Percentiles rank a stretch among this genome's conserved stretches.
These are phyloP conservation scores for Spongia lamella DNA, from an alignment of 37 sponge, comb jelly and placozoan species.

Conservation along the genomic window DNA sequence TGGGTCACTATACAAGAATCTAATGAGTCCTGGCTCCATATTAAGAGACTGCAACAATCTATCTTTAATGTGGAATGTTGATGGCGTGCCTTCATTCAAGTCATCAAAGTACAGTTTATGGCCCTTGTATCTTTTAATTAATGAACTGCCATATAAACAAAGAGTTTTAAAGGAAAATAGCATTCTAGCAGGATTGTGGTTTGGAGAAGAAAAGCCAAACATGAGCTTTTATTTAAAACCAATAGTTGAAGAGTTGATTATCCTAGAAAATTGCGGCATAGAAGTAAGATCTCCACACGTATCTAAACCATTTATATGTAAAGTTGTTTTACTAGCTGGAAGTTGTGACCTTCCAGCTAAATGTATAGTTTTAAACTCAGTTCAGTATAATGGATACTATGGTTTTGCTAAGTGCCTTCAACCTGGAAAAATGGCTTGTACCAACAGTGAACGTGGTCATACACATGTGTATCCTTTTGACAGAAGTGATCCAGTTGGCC, in stretches of 20 bases:
- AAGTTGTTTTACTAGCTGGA: too few species aligned
- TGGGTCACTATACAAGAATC: neutral
- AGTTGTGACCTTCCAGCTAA: conserved; percentile 2
- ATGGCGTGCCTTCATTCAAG: conserved; percentile 5
- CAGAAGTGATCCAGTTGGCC: neutral
- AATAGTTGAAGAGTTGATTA: neutral
- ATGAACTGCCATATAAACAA: neutral
- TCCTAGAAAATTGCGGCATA: neutral
- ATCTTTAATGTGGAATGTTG: neutral
- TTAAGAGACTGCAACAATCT: neutral
- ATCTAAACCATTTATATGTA: too few species aligned
- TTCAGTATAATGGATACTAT: conserved; percentile 10
- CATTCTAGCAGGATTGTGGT: conserved; percentile 2
- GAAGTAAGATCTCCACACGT: too few species aligned
- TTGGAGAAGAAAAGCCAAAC: conserved; percentile 1
- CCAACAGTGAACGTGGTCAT: conserved; percentile 1
- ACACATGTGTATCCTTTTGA: neutral
- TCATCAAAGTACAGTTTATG: neutral
- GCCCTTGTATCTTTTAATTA: conserved; percentile 7
- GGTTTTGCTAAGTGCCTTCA: neutral
- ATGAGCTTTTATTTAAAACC: conserved; percentile 7
- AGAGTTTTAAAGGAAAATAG: neutral
- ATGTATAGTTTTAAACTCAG: neutral
- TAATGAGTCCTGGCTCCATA: neutral
- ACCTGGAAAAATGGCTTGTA: too few species aligned